Percentiles rank a stretch among this genome's conserved stretches.
phyloP scores from a whole-genome alignment of 2,888 invertebrate genomes.

The Agrotis ipsilon region DNA sequence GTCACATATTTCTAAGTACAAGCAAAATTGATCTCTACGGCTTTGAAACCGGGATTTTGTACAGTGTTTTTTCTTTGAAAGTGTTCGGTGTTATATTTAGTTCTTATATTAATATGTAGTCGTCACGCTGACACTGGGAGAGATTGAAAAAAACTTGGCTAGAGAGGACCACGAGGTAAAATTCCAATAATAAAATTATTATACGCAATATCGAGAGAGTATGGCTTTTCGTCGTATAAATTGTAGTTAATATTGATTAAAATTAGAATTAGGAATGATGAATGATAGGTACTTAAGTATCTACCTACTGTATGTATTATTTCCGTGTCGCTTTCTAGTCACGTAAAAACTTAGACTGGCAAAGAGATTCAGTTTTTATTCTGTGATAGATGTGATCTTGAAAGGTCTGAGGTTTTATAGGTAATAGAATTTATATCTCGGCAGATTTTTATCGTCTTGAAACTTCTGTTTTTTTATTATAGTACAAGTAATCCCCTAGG shows the following conservation, averaged over 20 bases:
- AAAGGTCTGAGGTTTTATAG: not conserved
- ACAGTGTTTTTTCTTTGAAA: conserved; percentile 7
- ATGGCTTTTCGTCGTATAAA: conserved; percentile 3
- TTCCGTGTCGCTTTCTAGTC: not conserved
- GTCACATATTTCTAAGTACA: conserved; percentile 57
- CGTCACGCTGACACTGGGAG: conserved; percentile 58
- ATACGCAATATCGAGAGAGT: not conserved
- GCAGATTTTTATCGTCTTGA: not conserved
- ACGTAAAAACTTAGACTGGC: conserved; percentile 1
- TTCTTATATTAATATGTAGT: conserved; percentile 65
- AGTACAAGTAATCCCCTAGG: no score
- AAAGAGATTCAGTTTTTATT: not conserved
- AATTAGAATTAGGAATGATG: conserved; percentile 8
- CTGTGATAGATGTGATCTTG: not conserved
- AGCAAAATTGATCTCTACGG: conserved; percentile 32
- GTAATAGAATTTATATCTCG: not conserved
- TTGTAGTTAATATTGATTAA: not conserved
- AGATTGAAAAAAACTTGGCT: conserved; percentile 53
- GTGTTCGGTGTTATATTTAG: conserved; percentile 34
- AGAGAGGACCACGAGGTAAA: conserved; percentile 5
- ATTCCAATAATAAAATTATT: conserved; percentile 39
- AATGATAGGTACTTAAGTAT: not conserved
- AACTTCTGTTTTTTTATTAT: not conserved
- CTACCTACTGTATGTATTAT: not conserved
- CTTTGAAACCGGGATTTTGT: conserved; percentile 2